Evolutionary conservation across 2,797 vertebrate genomes (phyloP).

Genomic region (Sarcophilus harrisii): DNA sequence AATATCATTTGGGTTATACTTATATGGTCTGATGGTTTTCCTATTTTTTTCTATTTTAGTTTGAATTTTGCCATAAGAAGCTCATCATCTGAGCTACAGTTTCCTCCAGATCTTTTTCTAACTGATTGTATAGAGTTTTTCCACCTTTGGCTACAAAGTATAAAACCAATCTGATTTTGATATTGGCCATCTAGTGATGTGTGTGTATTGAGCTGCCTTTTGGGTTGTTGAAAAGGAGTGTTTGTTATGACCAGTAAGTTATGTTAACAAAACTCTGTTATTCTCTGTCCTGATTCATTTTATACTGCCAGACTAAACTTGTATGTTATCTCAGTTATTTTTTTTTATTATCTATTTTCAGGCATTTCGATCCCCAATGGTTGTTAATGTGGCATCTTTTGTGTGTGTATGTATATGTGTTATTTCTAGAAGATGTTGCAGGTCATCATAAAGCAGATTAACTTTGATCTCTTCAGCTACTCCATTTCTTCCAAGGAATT

Average conservation of each 20-base stretch:
- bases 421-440: neutral
- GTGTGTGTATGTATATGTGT: neutral
- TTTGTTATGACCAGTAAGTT: neutral
- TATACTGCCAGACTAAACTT: neutral
- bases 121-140: neutral
- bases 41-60: neutral
- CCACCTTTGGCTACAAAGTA: neutral
- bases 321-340: neutral
- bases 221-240: neutral
- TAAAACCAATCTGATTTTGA: neutral
- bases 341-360: neutral
- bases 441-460: neutral
- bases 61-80: neutral
- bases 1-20: neutral
- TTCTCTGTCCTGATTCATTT: neutral
- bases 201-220: neutral
- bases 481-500: neutral
- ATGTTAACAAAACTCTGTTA: neutral
- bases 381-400: neutral
- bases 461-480: neutral
- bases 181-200: neutral
- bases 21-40: neutral
- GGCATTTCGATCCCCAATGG: neutral
- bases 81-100: neutral
- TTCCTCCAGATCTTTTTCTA: neutral